A percentile compares a stretch with the other conserved stretches of the same genome.
Evolutionary conservation across 2,113 vertebrate species (phyloP).

Genomic region (Scartelaos histophorus): DNA sequence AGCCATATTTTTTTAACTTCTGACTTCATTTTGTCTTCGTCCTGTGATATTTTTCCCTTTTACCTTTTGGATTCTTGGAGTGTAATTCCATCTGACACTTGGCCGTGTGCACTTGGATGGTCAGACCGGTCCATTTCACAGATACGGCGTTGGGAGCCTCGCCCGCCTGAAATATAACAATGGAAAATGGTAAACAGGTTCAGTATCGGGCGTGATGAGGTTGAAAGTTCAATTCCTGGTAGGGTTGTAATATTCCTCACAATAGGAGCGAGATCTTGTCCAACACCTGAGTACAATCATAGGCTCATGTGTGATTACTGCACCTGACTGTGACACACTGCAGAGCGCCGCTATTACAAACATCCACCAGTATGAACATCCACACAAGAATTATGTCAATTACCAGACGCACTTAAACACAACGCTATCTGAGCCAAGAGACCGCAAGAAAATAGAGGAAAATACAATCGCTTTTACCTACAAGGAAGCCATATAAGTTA

Average conservation of each 20-base stretch:
- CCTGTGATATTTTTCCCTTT: neutral
- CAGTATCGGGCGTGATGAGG: conserved; percentile 13
- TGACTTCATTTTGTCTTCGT: neutral
- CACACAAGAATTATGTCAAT: conserved; percentile 4
- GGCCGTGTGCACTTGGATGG: neutral
- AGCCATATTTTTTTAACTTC: neutral
- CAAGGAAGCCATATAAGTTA: neutral
- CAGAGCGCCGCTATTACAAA: neutral
- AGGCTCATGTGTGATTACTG: conserved; percentile 71
- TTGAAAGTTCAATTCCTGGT: conserved; percentile 29
- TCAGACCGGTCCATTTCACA: conserved; percentile 17
- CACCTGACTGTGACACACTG: conserved; percentile 55
- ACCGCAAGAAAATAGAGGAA: neutral
- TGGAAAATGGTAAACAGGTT: conserved; percentile 54
- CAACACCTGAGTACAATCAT: conserved; percentile 72
- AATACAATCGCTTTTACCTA: neutral
- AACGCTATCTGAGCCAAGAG: neutral
- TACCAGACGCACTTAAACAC: neutral
- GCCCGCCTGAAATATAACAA: conserved; percentile 10
- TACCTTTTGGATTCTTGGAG: neutral
- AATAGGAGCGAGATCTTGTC: conserved; percentile 46
- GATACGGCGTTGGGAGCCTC: neutral
- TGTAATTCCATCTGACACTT: conserved; percentile 4
- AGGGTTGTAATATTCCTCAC: conserved; percentile 56
- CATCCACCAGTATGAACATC: neutral